phyloP scores from a whole-genome alignment of 2,113 vertebrate genomes.

The Zingel zingel region DNA sequence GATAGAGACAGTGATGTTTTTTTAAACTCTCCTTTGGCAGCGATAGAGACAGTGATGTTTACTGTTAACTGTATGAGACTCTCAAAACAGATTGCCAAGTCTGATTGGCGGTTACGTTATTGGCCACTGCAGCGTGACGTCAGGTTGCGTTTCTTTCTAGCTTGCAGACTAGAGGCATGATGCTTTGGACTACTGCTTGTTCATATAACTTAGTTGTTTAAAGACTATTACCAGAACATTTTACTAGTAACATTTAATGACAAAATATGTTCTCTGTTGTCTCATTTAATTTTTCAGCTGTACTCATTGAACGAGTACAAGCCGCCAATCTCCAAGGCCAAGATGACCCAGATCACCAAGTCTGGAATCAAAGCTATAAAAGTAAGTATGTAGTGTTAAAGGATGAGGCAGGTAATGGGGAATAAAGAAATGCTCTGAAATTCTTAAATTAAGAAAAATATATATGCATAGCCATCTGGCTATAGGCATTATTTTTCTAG shows the following conservation, averaged over 20 bases:
- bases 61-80: no score
- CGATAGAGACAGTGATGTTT: no score
- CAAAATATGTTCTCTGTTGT: conserved; percentile 21
- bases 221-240: background rate
- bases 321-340: conserved; percentile 99
- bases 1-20: no score
- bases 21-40: no score
- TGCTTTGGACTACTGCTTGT: background rate
- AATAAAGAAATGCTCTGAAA: conserved; percentile 14
- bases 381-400: conserved; percentile 87
- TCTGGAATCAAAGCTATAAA: conserved; percentile 99
- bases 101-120: no score
- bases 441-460: background rate
- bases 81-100: no score
- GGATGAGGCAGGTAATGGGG: conserved; percentile 50
- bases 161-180: background rate
- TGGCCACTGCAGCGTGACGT: no score
- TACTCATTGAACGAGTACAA: conserved; percentile 99
- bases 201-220: no score
- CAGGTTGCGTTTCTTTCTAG: no score
- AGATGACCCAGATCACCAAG: conserved; percentile 99
- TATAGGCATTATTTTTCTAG: background rate
- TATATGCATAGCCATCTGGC: background rate
- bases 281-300: conserved; percentile 84
- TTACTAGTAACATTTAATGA: background rate